Evolutionary conservation across 2,113 vertebrate genomes (phyloP), one percentile per base, ranked within the genome.

Genomic region (Syngnathus typhle): DNA sequence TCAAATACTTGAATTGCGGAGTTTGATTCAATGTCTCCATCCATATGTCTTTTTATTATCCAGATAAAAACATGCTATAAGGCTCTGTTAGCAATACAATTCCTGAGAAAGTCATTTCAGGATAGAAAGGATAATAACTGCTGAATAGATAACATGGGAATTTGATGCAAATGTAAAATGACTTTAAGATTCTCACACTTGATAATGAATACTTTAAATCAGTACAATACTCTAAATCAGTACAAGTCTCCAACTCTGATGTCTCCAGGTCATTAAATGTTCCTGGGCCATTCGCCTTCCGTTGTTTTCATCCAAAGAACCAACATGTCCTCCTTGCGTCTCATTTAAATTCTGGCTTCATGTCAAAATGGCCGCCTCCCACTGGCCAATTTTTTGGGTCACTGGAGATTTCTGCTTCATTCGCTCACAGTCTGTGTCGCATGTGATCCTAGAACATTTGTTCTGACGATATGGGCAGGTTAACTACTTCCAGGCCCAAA

Each of bases 301-400:
- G 73, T 74, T n/a, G 68, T 41, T 72, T 68, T 76, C 85, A 78
- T 76, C 55, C 78, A 68, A 80, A 74, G 80, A 82, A 64, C 68
- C 83, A 84, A 85, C 80, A 87, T 84, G 84, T 75, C 81, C 56
- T 79, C 66, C 76, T 82, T 23, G 16, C 72, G 49, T 77, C 73
- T 82, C 84, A 70, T 87, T 87, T 82, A 82, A 81, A 74, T 82
- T 58, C 72, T 87, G 82, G 82, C 85, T 69, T 64, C 0, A 6
- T 85, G 81, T 86, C 85, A 87, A 88, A 80, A 87, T 87, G 84
- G 85, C 84, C 21, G 69, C 76, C 73, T 73, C 73, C 68, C 72
- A 78, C 71, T 84, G 84, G 82, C 83, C 85, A 87, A 87, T 88
- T 89, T 85, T 78, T 72, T 66, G 84, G 83, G 76, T 87, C 83